phyloP scores from a whole-genome alignment of 2,888 invertebrate species.

The Chloroclystis v-ata region DNA sequence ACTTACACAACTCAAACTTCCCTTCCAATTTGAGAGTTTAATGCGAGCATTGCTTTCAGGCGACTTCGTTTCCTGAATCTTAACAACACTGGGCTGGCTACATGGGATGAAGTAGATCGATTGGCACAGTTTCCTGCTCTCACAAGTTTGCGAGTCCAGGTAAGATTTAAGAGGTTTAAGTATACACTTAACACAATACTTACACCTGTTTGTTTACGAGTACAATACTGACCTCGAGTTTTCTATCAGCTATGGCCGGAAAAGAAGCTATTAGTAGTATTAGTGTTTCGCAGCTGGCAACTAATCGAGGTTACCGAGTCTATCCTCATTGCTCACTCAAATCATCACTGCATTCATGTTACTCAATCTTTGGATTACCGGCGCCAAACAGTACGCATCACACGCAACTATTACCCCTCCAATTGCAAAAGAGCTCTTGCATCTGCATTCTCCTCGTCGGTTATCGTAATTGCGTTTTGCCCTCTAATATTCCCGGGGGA shows the following conservation, averaged over 20 bases:
- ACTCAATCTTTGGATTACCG: conserved; percentile 29
- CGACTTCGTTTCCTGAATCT: conserved; percentile 88
- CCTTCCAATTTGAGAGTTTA: conserved; percentile 28
- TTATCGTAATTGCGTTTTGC: conserved; percentile 19
- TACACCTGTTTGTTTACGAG: conserved; percentile 28
- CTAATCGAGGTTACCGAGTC: conserved; percentile 27
- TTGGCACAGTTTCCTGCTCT: conserved; percentile 89
- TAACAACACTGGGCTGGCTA: conserved; percentile 88
- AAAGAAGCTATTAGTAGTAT: conserved; percentile 31
- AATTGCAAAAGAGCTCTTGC: conserved; percentile 16
- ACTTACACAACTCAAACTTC: conserved; percentile 14
- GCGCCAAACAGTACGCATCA: conserved; percentile 30
- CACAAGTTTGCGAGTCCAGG: conserved; percentile 89
- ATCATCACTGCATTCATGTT: conserved; percentile 22
- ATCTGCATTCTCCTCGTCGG: conserved; percentile 10
- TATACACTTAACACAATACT: too few species aligned
- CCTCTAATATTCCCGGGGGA: conserved; percentile 48
- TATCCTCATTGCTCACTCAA: conserved; percentile 29
- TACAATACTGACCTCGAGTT: conserved; percentile 37
- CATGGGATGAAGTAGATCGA: conserved; percentile 94
- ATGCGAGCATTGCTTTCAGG: conserved; percentile 55
- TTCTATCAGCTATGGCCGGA: conserved; percentile 42
- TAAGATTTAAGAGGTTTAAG: too few species aligned
- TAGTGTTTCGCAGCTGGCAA: conserved; percentile 29
- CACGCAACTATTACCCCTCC: conserved; percentile 26